Evolutionary conservation across 2,797 vertebrate species (phyloP), one percentile per base, ranked within the genome.

Genomic region (Chiloscyllium punctatum): DNA sequence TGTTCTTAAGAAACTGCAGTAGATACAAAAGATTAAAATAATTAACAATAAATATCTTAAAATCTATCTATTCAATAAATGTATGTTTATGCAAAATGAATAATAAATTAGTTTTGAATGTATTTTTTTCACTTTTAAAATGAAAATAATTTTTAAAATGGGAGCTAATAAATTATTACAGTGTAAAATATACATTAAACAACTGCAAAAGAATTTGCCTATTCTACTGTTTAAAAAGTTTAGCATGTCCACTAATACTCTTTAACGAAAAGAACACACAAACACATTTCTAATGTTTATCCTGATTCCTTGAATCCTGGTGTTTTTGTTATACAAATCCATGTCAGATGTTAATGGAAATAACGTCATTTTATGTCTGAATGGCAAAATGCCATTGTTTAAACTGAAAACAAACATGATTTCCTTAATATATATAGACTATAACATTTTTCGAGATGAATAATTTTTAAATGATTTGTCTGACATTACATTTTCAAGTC

Each of bases 311-410:
- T 97, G 97, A 97, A 96, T 97, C 96, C 96, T 96, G 97, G 77
- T 96, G 96, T 97, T 97, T 96, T 96, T 96, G 96, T 96, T 96
- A 96, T 97, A 96, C 97, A 97, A 97, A 98, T 96, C 97, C 97
- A 96, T 97, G 98, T 98, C 98, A 98, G 97, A 98, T 97, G 98
- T 97, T 97, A 97, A 98, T 98, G 97, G 98, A 98, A 97, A 97
- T 96, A 97, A 96, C 82, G 25, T 97, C 30, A 95, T 97, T 97
- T 97, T 97, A 97, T 98, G 95, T 96, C 95, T 96, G 96, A 97
- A 96, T 97, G 98, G 98, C 98, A 97, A 95, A 9, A 71, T 95
- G 97, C 97, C 97, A 97, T 97, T 94, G 97, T 96, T 97, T 97
- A 96, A 96, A 97, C 96, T 96, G 96, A 96, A 96, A 97, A 96